Conservation (phyloP, 2,113 vertebrate genomes). For the Centropus bengalensis region DNA sequence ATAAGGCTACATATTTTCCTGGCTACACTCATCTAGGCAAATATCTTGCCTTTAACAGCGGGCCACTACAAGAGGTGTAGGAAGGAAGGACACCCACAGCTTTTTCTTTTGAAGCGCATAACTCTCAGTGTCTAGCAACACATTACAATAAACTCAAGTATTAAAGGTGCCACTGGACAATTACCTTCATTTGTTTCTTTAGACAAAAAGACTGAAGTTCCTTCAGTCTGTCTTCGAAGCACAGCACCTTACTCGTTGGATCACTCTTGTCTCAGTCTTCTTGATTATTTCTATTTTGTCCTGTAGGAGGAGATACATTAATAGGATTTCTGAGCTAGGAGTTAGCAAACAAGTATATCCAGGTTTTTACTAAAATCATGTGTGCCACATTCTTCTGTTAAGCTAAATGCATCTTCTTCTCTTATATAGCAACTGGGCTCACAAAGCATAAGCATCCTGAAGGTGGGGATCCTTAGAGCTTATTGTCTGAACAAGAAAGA, state of each 20-base stretch:
- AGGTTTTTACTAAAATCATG: not conserved
- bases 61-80: not conserved
- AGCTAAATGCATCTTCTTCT: not conserved
- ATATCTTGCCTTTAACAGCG: not conserved
- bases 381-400: not conserved
- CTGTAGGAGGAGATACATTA: not conserved
- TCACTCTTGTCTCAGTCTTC: not conserved
- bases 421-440: not conserved
- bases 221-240: not conserved
- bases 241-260: not conserved
- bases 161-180: not conserved
- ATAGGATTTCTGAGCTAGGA: not conserved
- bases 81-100: not conserved
- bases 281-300: not conserved
- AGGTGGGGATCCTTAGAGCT: not conserved
- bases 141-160: not conserved
- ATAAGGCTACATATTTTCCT: not conserved
- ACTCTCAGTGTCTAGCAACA: not conserved
- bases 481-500: not conserved
- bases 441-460: not conserved
- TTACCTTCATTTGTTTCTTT: not conserved
- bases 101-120: not conserved
- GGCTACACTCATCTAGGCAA: not conserved
- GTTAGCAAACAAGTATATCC: not conserved
- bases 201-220: accelerated